Conservation (phyloP, 2,113 vertebrate genomes). For the Cheirogaleus medius region DNA sequence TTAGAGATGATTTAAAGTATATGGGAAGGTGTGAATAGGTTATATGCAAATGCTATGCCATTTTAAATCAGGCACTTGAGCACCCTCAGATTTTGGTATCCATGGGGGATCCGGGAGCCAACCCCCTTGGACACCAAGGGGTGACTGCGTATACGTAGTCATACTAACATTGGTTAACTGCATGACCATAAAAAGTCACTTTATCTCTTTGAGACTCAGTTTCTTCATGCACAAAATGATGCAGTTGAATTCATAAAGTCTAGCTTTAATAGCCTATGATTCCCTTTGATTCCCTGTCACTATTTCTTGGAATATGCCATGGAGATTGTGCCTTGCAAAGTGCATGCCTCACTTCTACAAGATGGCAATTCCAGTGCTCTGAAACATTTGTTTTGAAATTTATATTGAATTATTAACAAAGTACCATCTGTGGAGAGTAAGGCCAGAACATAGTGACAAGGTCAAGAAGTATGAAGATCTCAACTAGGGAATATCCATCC, state of each 20-base stretch:
- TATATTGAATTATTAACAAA: slow-evolving; percentile 42
- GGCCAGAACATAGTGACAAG: background rate
- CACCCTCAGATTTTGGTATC: background rate
- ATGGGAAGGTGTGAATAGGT: background rate
- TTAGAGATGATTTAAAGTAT: background rate
- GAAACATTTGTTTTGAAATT: slow-evolving; percentile 32
- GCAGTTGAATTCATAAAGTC: background rate
- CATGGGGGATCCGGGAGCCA: background rate
- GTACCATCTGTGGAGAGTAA: background rate
- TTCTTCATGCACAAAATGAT: background rate
- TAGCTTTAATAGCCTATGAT: background rate
- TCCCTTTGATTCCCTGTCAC: background rate
- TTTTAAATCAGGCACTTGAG: background rate
- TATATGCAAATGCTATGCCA: background rate
- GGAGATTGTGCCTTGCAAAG: background rate
- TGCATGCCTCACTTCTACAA: background rate
- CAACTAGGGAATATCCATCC: background rate
- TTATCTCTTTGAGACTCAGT: background rate
- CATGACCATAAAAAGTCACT: background rate
- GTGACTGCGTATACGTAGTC: background rate
- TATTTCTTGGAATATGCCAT: background rate
- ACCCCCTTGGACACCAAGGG: background rate
- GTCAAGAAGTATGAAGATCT: background rate
- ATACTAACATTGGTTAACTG: background rate
- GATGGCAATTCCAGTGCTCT: background rate